Evolutionary conservation across 2,797 vertebrate species (phyloP).

Genomic region (Falco columbarius): DNA sequence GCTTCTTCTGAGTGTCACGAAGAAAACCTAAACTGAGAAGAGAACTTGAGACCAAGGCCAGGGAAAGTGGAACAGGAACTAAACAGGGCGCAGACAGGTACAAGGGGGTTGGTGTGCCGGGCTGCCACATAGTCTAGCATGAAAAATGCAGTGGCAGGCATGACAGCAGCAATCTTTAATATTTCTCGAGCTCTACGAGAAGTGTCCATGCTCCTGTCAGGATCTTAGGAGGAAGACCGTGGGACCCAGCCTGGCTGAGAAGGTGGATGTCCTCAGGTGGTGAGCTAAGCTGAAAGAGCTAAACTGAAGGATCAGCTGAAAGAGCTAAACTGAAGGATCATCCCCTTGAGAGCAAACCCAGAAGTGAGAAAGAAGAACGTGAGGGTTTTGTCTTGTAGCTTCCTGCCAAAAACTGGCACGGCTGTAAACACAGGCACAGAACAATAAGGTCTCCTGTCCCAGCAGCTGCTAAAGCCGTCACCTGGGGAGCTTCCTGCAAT

Average conservation of each 20-base stretch:
- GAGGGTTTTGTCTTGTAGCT: constrained; percentile 16
- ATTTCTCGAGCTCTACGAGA: not conserved
- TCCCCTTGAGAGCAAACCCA: not conserved
- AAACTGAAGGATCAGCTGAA: not conserved
- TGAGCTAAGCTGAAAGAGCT: not conserved
- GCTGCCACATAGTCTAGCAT: not conserved
- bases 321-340: not conserved
- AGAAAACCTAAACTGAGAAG: not conserved
- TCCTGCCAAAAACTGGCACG: constrained; percentile 51
- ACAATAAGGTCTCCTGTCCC: constrained; percentile 52
- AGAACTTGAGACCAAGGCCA: not conserved
- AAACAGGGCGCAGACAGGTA: not conserved
- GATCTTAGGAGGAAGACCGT: not conserved
- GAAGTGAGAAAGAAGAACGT: not conserved
- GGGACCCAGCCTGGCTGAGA: not conserved
- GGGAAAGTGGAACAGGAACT: not conserved
- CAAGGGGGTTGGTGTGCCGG: not conserved
- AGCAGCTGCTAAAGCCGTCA: constrained; percentile 52
- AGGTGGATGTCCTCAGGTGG: not conserved
- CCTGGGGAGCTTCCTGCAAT: constrained; percentile 63
- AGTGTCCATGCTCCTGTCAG: not conserved
- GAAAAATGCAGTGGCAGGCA: not conserved
- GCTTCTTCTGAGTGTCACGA: not conserved
- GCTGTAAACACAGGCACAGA: not conserved
- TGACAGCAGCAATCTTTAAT: not conserved